A percentile compares a stretch with the other conserved stretches of the same genome.
Conservation (phyloP, 2,113 vertebrate species). For the Ifrita kowaldi region DNA sequence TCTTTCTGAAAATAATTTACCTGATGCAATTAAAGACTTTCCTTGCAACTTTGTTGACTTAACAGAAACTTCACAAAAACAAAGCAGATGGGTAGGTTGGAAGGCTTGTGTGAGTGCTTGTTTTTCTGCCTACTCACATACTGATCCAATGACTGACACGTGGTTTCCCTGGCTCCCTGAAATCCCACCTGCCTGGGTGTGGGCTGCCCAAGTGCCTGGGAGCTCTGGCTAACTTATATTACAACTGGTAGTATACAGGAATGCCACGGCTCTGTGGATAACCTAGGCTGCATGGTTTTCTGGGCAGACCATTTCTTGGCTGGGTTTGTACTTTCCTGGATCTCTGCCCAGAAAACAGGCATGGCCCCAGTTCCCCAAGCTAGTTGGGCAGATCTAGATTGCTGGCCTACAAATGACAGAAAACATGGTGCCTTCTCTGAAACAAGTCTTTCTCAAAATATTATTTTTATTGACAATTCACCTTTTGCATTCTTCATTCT, state of each 20-base stretch:
- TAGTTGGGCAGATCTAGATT: not conserved
- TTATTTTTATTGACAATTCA: not conserved
- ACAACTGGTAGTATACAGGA: not conserved
- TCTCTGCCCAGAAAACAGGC: not conserved
- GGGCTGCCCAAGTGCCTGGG: not conserved
- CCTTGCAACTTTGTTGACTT: not conserved
- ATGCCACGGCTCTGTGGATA: not conserved
- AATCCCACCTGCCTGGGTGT: not conserved
- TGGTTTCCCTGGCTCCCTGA: not conserved
- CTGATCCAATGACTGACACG: not conserved
- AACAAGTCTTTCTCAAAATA: not conserved
- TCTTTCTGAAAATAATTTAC: not conserved
- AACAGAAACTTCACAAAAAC: not conserved
- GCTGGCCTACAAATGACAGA: not conserved
- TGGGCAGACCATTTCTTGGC: not conserved
- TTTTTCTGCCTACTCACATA: not conserved
- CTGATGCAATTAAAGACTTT: not conserved
- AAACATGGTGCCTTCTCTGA: not conserved
- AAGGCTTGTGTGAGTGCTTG: not conserved
- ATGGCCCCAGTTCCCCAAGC: not conserved
- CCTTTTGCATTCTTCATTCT: not conserved
- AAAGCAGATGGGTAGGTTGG: slow-evolving; percentile 25
- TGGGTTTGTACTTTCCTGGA: not conserved
- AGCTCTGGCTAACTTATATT: not conserved
- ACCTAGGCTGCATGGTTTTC: not conserved